Percentiles rank a stretch among this genome's conserved stretches.
Conservation (phyloP, 2,113 vertebrate species). For the Chionodraco myersi region DNA sequence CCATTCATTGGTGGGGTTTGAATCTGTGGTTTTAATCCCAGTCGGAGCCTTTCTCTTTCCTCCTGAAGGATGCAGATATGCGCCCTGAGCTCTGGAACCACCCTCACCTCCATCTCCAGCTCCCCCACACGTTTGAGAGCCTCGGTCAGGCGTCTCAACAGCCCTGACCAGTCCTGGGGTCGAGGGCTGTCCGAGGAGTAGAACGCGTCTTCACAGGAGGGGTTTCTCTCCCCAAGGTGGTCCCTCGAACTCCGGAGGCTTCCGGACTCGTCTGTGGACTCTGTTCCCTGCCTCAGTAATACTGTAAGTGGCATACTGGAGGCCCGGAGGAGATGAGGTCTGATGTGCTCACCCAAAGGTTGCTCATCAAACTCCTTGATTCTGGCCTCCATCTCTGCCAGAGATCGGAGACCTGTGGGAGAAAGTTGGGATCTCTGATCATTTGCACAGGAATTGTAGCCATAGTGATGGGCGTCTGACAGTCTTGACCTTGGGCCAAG, state of each 20-base stretch:
- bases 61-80: constrained; percentile 80
- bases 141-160: constrained; percentile 72
- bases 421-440: constrained; percentile 49
- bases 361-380: constrained; percentile 78
- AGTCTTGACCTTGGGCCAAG: constrained; percentile 78
- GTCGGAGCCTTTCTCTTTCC: constrained; percentile 71
- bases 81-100: constrained; percentile 79
- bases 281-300: constrained; percentile 78
- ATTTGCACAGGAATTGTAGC: constrained; percentile 42
- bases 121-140: constrained; percentile 79
- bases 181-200: constrained; percentile 33
- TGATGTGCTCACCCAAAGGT: constrained; percentile 75
- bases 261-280: constrained; percentile 70
- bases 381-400: constrained; percentile 78
- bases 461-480: constrained; percentile 80
- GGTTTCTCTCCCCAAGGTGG: constrained; percentile 60
- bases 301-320: constrained; percentile 92
- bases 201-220: constrained; percentile 69
- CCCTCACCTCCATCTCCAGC: constrained; percentile 75
- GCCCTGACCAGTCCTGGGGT: constrained; percentile 53
- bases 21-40: constrained; percentile 61
- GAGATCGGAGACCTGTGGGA: constrained; percentile 59
- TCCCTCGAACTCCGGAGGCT: constrained; percentile 66
- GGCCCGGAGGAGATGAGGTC: constrained; percentile 91
- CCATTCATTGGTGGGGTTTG: constrained; percentile 52